phyloP scores from a whole-genome alignment of 1,140 invertebrate species.

The Mercenaria mercenaria region DNA sequence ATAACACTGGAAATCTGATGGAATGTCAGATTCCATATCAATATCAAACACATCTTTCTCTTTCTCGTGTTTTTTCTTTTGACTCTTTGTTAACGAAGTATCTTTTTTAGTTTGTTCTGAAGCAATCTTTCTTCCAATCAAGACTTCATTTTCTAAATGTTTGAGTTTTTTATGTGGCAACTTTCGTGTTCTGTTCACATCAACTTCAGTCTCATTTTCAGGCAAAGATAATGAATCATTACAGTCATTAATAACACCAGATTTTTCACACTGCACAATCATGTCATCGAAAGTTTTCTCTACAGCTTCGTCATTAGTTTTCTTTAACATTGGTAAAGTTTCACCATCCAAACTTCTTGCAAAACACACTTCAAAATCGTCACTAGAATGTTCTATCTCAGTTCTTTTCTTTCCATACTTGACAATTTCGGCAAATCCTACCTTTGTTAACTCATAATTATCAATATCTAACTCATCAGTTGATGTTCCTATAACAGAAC shows the following conservation, averaged over 20 bases:
- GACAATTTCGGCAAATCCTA: not conserved
- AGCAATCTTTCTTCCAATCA: too few relatives aligned
- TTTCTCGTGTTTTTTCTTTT: not conserved
- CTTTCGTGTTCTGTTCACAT: too few relatives aligned
- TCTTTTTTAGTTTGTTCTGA: not conserved
- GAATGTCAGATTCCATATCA: constrained; percentile 16
- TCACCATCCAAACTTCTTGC: constrained; percentile 6
- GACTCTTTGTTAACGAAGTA: not conserved
- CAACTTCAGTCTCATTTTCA: not conserved
- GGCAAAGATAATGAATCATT: not conserved
- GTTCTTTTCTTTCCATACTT: not conserved
- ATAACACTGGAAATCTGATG: constrained; percentile 35
- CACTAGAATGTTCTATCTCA: not conserved
- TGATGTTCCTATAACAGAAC: not conserved
- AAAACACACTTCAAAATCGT: constrained; percentile 57
- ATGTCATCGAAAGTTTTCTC: not conserved
- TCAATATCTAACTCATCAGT: not conserved
- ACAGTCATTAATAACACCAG: not conserved
- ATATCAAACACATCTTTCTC: not conserved
- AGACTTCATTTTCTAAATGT: not conserved
- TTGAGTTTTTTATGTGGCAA: not conserved
- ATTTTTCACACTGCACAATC: not conserved
- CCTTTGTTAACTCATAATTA: constrained; percentile 9
- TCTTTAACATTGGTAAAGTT: not conserved
- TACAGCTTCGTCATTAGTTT: not conserved